A percentile compares a stretch with the other conserved stretches of the same genome.
Conservation (phyloP, 2,888 invertebrate species). For the Pollenia labialis region DNA sequence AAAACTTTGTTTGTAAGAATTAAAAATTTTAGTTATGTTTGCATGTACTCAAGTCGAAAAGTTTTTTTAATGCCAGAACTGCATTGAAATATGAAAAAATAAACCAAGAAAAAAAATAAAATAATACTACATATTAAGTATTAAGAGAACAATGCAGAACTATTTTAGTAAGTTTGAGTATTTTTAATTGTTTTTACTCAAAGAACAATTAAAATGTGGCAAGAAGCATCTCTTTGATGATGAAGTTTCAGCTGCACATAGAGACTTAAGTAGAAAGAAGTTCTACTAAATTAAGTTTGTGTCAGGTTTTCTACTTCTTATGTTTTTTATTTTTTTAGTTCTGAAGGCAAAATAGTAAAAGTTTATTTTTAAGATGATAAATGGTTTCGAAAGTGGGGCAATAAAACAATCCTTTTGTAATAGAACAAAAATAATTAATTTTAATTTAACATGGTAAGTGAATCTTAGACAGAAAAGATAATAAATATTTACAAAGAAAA, state of each 20-base stretch:
- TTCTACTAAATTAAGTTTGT: slow-evolving; percentile 64
- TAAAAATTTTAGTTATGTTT: slow-evolving; percentile 4
- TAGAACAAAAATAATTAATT: slow-evolving; percentile 37
- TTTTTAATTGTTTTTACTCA: slow-evolving; percentile 56
- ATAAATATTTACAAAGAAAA: neutral
- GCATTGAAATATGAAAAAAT: slow-evolving; percentile 20
- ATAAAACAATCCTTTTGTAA: slow-evolving; percentile 24
- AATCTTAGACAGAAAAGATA: neutral
- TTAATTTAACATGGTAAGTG: neutral
- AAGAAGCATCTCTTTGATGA: slow-evolving; percentile 26
- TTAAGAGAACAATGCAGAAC: slow-evolving; percentile 16
- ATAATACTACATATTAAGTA: slow-evolving; percentile 25
- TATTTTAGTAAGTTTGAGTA: slow-evolving; percentile 5
- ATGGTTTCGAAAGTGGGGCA: slow-evolving; percentile 46
- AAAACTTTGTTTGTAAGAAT: neutral
- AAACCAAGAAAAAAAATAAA: slow-evolving; percentile 9
- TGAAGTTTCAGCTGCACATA: slow-evolving; percentile 12
- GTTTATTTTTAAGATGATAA: slow-evolving; percentile 66
- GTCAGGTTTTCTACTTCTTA: slow-evolving; percentile 34
- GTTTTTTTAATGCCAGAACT: slow-evolving; percentile 7
- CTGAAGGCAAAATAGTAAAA: slow-evolving; percentile 11
- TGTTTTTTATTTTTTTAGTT: neutral
- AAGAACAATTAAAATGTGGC: slow-evolving; percentile 52
- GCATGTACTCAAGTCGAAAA: neutral
- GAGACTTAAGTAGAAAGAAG: slow-evolving; percentile 10